Evolutionary conservation across 2,113 vertebrate genomes (phyloP), one percentile per base, ranked within the genome.

Genomic region (Lepisosteus oculatus): DNA sequence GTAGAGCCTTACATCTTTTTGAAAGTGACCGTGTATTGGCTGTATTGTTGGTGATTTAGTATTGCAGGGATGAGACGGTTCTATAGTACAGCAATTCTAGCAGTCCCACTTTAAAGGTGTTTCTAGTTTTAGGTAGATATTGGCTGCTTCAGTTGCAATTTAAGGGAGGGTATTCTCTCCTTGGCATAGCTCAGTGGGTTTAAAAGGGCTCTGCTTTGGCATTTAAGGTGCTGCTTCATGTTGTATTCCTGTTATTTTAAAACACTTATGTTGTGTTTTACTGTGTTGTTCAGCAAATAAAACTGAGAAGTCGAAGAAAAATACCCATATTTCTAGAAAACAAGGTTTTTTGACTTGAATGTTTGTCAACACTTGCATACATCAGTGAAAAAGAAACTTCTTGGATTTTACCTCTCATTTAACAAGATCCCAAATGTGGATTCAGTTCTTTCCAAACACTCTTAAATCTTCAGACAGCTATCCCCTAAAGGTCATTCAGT

Each of bases 401-500:
- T 51, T 9, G 47, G 17, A 29, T 51, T 9, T 51, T 51, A 9
- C 47, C 47, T 0, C 8, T 5, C 8, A 51, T 51, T 51, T 51
- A 9, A 6, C 47, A 51, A 5, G 47, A 5, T 51, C 47, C 47
- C 4, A 5, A 51, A 51, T 51, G 47, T 2, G 47, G 8, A 6
- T 2, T 51, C 47, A 51, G 1, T 51, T 1, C 47, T 51, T 51
- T 51, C 8, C 4, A 6, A 51, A 9, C 47, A 5, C 47, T 9
- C 1, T 51, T 51, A 5, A 51, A 0, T 6, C 8, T 51, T 5
- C 47, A 51, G 8, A 51, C 47, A 9, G 47, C 4, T 51, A 9
- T 51, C 47, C 8, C 47, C 47, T 9, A 51, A 5, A 51, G 41
- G 66, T 69, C 61, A 57, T 12, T 51, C 6, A 78, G 74, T 75